Conservation (phyloP, 2,797 vertebrate species). For the Silurus aristotelis region DNA sequence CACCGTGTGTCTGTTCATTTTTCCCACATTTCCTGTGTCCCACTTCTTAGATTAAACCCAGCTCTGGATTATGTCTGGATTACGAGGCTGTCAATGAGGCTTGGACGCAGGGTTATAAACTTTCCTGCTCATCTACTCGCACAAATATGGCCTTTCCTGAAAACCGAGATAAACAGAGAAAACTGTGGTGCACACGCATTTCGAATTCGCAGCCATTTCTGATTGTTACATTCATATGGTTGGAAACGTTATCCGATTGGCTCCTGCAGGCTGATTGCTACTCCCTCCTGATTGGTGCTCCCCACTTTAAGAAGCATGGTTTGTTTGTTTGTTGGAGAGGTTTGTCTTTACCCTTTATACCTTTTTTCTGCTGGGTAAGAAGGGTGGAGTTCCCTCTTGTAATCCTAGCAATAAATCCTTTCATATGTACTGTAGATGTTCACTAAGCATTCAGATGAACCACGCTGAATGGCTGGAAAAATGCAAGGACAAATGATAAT, state of each 20-base stretch:
- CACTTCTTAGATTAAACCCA: background rate
- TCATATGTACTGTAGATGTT: background rate
- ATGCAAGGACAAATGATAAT: background rate
- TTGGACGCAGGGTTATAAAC: background rate
- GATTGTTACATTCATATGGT: background rate
- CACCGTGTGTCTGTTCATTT: background rate
- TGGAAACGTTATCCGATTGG: too few species aligned
- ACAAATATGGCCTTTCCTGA: background rate
- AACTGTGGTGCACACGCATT: background rate
- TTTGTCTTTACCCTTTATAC: too few species aligned
- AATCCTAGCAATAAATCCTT: background rate
- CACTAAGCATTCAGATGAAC: background rate
- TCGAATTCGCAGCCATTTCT: background rate
- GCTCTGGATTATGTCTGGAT: conserved; percentile 11
- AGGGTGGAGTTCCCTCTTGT: background rate
- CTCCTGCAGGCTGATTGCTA: too few species aligned
- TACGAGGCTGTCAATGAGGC: background rate
- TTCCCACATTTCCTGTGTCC: background rate
- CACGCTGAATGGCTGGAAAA: background rate
- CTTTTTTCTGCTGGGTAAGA: too few species aligned
- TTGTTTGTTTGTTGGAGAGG: too few species aligned
- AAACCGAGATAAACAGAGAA: background rate
- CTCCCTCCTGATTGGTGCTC: too few species aligned
- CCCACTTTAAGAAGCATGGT: too few species aligned
- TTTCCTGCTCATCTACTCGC: background rate